These are phyloP conservation scores for Chelmon rostratus DNA, from an alignment of 2,797 vertebrate genomes.

Conservation along the genomic window DNA sequence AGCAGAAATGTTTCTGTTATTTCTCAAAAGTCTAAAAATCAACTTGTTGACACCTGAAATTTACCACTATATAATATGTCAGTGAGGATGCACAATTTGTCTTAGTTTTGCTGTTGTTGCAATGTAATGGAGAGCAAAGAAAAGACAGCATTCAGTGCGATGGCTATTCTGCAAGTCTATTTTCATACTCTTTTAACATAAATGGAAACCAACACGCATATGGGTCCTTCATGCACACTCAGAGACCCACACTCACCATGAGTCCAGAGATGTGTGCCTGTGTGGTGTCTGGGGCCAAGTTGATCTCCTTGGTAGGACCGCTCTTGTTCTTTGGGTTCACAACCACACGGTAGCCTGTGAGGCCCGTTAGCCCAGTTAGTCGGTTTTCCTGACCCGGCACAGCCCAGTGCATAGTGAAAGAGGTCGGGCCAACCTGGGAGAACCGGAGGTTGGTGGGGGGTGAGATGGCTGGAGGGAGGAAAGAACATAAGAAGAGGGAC, in stretches of 20 bases:
- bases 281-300: slow-evolving; percentile 91
- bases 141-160: neutral
- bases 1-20: neutral
- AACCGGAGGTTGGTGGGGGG: slow-evolving; percentile 92
- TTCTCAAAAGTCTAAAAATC: neutral
- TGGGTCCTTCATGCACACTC: neutral
- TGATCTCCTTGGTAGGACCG: slow-evolving; percentile 92
- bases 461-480: slow-evolving; percentile 87
- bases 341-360: slow-evolving; percentile 94
- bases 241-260: slow-evolving; percentile 87
- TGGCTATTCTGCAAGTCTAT: neutral
- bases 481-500: neutral
- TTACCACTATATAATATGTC: neutral
- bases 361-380: slow-evolving; percentile 86
- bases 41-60: neutral
- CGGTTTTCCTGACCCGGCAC: slow-evolving; percentile 87
- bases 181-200: neutral
- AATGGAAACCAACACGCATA: neutral
- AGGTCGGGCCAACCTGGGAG: slow-evolving; percentile 90
- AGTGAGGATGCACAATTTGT: neutral
- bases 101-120: neutral
- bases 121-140: neutral
- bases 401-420: slow-evolving; percentile 90
- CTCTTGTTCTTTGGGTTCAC: slow-evolving; percentile 94
- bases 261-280: slow-evolving; percentile 91